Evolutionary conservation across 2,797 vertebrate species (phyloP), one percentile per base, ranked within the genome.

Genomic region (Phataginus tetradactyla): DNA sequence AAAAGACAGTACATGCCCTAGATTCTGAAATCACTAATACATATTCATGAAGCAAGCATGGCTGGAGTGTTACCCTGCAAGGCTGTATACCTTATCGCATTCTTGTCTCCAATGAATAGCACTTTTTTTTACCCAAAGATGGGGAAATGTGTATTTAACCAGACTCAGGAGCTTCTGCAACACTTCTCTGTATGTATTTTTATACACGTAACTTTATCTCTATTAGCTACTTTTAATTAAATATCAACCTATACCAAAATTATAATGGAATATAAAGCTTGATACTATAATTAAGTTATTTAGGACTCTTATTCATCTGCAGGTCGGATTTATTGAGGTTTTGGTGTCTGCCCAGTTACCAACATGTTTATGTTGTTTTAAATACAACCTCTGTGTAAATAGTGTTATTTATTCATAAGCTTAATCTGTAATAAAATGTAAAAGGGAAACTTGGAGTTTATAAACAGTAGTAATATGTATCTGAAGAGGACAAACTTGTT

Each of bases 241-340:
- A 98, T 97, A 98, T 96, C 94, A 97, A 91, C 95, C 97, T 97
- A 98, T 95, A 98, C 97, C 88, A 98, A 98, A 98, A 98, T 98
- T 98, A 98, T 94, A 86, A 68, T 55, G 97, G 86, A 98, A 97
- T 96, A 97, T 98, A 98, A 98, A 97, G 93, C 98, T 98, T 98
- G 98, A 98, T 99, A 98, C 96, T 98, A 98, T 97, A 98, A 98
- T 98, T 98, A 97, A 97, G 98, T 98, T 98, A 98, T 98, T 98
- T 98, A 96, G 93, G 93, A 98, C 98, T 98, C 98, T 98, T 61
- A 96, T 98, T 98, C 98, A 98, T 96, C 97, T 98, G 98, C 96
- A 98, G 97, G 97, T 98, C 97, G 98, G 98, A 97, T 98, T 99
- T 98, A 97, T 96, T 97, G 96, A 97, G 91, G 89, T 95, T 96